Evolutionary conservation across 1,140 invertebrate genomes (phyloP), one percentile per base, ranked within the genome.

Genomic region (Rhopalosiphum padi): DNA sequence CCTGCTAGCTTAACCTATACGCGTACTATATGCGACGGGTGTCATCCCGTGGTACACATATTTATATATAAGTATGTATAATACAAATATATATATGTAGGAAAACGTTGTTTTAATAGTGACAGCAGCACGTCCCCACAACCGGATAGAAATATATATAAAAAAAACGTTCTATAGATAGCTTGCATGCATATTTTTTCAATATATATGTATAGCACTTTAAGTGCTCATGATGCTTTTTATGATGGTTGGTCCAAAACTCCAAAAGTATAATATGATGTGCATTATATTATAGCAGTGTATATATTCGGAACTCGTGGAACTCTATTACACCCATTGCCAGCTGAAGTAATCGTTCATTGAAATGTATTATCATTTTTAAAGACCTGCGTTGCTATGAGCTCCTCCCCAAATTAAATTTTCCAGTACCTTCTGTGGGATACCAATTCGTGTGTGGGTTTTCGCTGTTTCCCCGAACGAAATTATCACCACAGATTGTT

Each of bases 41-140:
- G 89, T 90, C 53, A 35, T 90, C 89, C 11, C 55, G 53, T 30
- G 6, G 25, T 88, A 21, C 30, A 77, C 60, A 77, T 77, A 68
- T 68, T 68, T 68, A 68, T 87, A 46, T 46, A 21, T n/a, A 86
- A 46, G 46, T 46, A 37, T 21, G 15, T 43, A 41, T 43, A 25
- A 23, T 83, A 37, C 41, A 37, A 41, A 22, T 83, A 7, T 83
- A 7, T 89, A 15, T 30, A 37, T 41, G 25, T 90, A 90, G 9
- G 88, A 90, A 90, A 68, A 90, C 37, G 30, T 90, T 90, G 53
- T 90, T 90, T 90, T 90, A 90, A 90, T n/a, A 68, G 37, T 60
- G 89, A 90, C 89, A 68, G 53, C 89, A 43, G 11, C 35, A 41
- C 25, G 53, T 23, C 89, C 88, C 88, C 37, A 53, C 35, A 35